Percentiles rank a stretch among this genome's conserved stretches.
phyloP scores from a whole-genome alignment of 2,113 vertebrate genomes.

The Colinus virginianus region DNA sequence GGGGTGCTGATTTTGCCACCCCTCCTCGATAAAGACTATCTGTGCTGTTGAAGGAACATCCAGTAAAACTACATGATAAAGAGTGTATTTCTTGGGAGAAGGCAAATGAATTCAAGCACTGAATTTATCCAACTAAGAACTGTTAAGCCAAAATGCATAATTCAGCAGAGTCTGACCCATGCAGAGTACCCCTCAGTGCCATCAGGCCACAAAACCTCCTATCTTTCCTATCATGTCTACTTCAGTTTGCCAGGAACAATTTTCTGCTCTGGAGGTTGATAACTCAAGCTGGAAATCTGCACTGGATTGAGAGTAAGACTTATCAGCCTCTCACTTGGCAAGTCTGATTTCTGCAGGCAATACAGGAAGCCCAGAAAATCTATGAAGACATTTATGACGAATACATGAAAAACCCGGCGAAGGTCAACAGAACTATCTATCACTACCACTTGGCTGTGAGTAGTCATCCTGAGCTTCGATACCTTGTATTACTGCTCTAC shows the following conservation, averaged over 20 bases:
- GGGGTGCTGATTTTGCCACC: neutral
- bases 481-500: neutral
- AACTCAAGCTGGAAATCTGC: neutral
- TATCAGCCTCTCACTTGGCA: neutral
- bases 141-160: neutral
- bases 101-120: neutral
- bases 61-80: neutral
- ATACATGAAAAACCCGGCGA: slow-evolving; percentile 76
- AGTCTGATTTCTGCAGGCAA: slow-evolving; percentile 82
- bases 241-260: neutral
- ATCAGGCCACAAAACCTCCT: neutral
- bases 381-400: slow-evolving; percentile 84
- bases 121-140: neutral
- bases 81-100: neutral
- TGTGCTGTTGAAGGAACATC: neutral
- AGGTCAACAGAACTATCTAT: slow-evolving; percentile 77
- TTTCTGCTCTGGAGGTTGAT: neutral
- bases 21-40: neutral
- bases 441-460: slow-evolving; percentile 79
- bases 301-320: neutral
- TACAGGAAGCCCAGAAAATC: slow-evolving; percentile 87
- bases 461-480: neutral
- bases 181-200: neutral
- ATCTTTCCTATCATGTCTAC: neutral
- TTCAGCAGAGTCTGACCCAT: neutral